phyloP scores from a whole-genome alignment of 2,797 vertebrate genomes.

The Octomys mimax region DNA sequence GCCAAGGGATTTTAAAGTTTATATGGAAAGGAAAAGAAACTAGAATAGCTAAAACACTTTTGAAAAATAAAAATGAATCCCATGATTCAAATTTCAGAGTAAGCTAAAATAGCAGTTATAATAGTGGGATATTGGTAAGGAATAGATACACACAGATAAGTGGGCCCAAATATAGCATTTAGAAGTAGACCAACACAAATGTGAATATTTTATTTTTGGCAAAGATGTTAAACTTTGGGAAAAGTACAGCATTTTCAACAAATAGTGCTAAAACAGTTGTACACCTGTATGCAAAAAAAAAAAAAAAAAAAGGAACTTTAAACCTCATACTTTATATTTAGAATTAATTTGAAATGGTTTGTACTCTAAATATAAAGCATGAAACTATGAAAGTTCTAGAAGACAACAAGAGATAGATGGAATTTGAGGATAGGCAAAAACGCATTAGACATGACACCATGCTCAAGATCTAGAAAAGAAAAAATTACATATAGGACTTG shows the following conservation, averaged over 20 bases:
- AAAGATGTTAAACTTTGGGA: not conserved
- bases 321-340: constrained; percentile 20
- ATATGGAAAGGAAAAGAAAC: not conserved
- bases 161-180: not conserved
- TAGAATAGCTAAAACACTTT: not conserved
- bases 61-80: not conserved
- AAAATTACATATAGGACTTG: not conserved
- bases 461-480: constrained; percentile 2
- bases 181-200: not conserved
- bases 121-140: not conserved
- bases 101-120: constrained; percentile 27
- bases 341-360: not conserved
- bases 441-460: constrained; percentile 13
- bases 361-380: not conserved
- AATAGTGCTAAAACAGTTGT: not conserved
- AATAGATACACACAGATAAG: not conserved
- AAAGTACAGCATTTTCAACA: constrained; percentile 9
- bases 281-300: not conserved
- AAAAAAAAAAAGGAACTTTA: not conserved
- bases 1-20: constrained; percentile 11
- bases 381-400: not conserved
- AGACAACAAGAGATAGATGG: constrained; percentile 14
- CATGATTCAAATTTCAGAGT: constrained; percentile 30
- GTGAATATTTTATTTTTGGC: constrained; percentile 28
- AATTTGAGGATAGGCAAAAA: not conserved